Percentiles rank a stretch among this genome's conserved stretches.
Evolutionary conservation across 2,888 invertebrate genomes (phyloP).

Genomic region (Iphiclides podalirius): DNA sequence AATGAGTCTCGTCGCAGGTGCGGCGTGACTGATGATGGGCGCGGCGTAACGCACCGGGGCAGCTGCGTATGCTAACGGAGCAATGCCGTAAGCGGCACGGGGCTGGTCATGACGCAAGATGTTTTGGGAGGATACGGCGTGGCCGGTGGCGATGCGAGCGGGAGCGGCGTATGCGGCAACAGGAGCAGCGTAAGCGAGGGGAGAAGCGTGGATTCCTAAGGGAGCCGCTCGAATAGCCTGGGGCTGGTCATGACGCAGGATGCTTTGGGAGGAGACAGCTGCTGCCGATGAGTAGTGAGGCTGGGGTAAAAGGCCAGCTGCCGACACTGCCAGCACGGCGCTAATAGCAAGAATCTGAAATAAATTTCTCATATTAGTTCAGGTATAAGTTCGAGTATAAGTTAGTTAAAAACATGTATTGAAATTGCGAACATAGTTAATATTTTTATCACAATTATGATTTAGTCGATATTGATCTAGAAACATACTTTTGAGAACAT

Average conservation of each 20-base stretch:
- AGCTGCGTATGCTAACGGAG: constrained; percentile 36
- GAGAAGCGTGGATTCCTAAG: no score
- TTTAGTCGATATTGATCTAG: no score
- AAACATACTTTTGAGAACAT: constrained; percentile 33
- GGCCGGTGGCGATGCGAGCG: constrained; percentile 44
- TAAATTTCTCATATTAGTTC: no score
- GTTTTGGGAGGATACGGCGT: constrained; percentile 57
- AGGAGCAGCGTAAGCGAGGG: constrained; percentile 19
- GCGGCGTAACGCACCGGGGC: constrained; percentile 35
- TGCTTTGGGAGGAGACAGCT: constrained; percentile 49
- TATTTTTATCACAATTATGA: no score
- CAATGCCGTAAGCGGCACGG: constrained; percentile 37
- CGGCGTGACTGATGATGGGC: constrained; percentile 29
- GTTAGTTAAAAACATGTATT: no score
- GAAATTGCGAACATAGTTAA: no score
- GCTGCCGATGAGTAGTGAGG: constrained; percentile 55
- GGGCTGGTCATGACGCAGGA: constrained; percentile 41
- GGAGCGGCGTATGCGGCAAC: constrained; percentile 34
- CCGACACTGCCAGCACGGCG: constrained; percentile 62
- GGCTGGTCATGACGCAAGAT: constrained; percentile 59
- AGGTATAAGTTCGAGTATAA: no score
- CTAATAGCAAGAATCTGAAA: constrained; percentile 53
- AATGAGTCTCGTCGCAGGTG: constrained; percentile 41
- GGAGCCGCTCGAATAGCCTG: no score
- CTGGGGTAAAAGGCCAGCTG: constrained; percentile 55